phyloP scores from a whole-genome alignment of 1,140 invertebrate species.

The Sinonovacula constricta region DNA sequence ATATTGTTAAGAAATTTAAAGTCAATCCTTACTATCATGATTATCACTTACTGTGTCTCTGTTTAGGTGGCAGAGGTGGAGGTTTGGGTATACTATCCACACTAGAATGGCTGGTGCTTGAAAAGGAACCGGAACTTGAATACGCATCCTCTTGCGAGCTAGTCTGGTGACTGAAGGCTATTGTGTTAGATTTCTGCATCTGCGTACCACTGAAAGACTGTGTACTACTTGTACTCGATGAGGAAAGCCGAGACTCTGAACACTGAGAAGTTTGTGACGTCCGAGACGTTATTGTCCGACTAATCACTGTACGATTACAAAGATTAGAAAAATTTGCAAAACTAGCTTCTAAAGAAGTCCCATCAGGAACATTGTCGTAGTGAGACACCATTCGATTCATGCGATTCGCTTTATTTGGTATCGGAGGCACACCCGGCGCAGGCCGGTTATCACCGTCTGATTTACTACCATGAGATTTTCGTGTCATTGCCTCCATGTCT shows the following conservation, averaged over 20 bases:
- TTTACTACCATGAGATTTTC: conserved; percentile 30
- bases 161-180: conserved; percentile 54
- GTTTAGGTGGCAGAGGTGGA: conserved; percentile 93
- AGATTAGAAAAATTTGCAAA: conserved; percentile 22
- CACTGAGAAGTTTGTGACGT: conserved; percentile 33
- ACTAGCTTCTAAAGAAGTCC: conserved; percentile 28
- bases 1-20: too few species aligned
- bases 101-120: conserved; percentile 73
- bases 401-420: conserved; percentile 86
- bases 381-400: conserved; percentile 84
- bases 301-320: conserved; percentile 76
- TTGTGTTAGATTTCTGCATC: conserved; percentile 57
- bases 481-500: conserved; percentile 67
- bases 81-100: conserved; percentile 80
- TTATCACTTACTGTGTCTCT: conserved; percentile 91
- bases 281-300: conserved; percentile 52
- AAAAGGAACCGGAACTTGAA: conserved; percentile 74
- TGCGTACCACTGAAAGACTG: conserved; percentile 62
- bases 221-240: conserved; percentile 64
- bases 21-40: not conserved
- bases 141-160: conserved; percentile 74
- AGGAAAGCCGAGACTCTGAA: conserved; percentile 60
- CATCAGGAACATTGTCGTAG: conserved; percentile 83
- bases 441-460: not conserved
- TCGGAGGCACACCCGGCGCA: conserved; percentile 80